These are phyloP conservation scores for Andrena hattorfiana DNA, from an alignment of 2,888 invertebrate genomes.

Conservation along the genomic window DNA sequence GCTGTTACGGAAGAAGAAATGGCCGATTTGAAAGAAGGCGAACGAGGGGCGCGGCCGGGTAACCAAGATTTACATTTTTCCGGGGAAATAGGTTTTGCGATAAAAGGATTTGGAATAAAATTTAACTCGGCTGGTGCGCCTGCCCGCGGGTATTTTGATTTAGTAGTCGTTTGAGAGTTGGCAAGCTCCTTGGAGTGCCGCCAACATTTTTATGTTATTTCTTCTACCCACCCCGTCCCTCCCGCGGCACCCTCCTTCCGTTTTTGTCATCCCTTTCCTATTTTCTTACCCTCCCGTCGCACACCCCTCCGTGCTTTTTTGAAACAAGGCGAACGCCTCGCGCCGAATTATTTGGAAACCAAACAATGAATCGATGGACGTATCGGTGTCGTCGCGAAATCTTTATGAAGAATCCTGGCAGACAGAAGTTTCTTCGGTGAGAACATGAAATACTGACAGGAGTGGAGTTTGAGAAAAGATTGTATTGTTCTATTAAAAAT, in stretches of 20 bases:
- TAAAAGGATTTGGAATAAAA: conserved; percentile 83
- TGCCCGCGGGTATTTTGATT: conserved; percentile 80
- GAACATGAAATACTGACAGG: background rate
- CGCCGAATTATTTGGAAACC: conserved; percentile 25
- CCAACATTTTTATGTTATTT: conserved; percentile 83
- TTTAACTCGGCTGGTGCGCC: conserved; percentile 72
- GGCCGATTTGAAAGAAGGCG: conserved; percentile 60
- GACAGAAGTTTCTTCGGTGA: background rate
- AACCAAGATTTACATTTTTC: conserved; percentile 81
- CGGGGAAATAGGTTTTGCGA: conserved; percentile 81
- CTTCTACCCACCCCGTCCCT: conserved; percentile 55
- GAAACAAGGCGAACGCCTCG: conserved; percentile 31
- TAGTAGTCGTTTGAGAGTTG: conserved; percentile 83
- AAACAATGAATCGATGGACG: conserved; percentile 3
- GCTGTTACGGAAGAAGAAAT: conserved; percentile 64
- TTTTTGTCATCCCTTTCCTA: conserved; percentile 37
- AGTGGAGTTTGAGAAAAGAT: background rate
- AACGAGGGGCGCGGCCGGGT: conserved; percentile 59
- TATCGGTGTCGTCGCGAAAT: conserved; percentile 1
- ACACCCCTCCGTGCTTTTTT: background rate
- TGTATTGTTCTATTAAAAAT: background rate
- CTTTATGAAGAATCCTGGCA: background rate
- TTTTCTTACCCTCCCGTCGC: background rate
- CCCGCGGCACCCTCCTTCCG: conserved; percentile 27
- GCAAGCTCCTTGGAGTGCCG: conserved; percentile 82